A percentile compares a stretch with the other conserved stretches of the same genome.
These are phyloP conservation scores for Villa cingulata DNA, from an alignment of 2,888 invertebrate genomes.

Conservation along the genomic window DNA sequence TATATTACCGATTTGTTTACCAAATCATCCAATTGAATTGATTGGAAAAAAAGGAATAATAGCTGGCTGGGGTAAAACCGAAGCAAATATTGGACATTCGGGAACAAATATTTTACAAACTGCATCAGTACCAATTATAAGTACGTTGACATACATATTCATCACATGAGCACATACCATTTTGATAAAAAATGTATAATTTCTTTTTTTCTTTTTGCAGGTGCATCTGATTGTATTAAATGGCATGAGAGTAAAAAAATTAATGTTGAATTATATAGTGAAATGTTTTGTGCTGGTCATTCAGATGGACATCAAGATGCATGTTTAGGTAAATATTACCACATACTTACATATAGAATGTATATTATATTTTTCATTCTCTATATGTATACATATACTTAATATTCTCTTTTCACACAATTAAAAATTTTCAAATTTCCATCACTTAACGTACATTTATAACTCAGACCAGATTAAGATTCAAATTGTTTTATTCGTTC, in stretches of 20 bases:
- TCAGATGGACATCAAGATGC: conserved; percentile 71
- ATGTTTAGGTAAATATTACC: conserved; percentile 59
- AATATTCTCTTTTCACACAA: too few relatives aligned
- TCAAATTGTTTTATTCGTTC: too few relatives aligned
- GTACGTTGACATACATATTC: conserved; percentile 37
- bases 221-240: conserved; percentile 56
- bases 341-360: too few relatives aligned
- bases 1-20: conserved; percentile 68
- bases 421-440: too few relatives aligned
- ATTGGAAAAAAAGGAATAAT: conserved; percentile 49
- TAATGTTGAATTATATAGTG: conserved; percentile 55
- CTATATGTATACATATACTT: too few relatives aligned
- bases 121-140: conserved; percentile 67
- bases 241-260: conserved; percentile 76
- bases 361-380: too few relatives aligned
- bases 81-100: conserved; percentile 54
- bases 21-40: conserved; percentile 38
- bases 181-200: not conserved
- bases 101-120: conserved; percentile 70
- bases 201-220: conserved; percentile 26
- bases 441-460: too few relatives aligned
- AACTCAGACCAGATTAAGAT: too few relatives aligned
- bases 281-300: conserved; percentile 78
- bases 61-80: conserved; percentile 77
- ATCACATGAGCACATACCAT: not conserved